Conservation (phyloP, 2,888 invertebrate genomes). For the Erebia ligea region DNA sequence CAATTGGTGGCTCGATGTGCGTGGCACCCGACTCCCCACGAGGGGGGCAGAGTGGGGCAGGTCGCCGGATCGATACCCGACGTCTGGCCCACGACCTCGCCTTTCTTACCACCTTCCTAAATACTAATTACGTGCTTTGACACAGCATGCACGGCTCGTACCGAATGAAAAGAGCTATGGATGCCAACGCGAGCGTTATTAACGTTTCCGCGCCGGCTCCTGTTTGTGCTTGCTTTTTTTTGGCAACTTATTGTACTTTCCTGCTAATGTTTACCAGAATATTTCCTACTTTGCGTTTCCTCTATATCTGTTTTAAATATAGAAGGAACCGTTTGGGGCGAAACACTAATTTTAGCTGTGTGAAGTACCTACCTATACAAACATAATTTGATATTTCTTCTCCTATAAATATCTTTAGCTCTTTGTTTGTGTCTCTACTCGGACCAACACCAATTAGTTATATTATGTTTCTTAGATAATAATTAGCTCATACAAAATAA, state of each 20-base stretch:
- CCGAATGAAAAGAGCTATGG: constrained; percentile 77
- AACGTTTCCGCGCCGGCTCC: constrained; percentile 55
- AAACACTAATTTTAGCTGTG: too few species aligned
- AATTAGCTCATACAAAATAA: too few species aligned
- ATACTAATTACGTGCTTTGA: constrained; percentile 84
- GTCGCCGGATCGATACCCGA: constrained; percentile 86
- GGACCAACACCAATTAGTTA: too few species aligned
- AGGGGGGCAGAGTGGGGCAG: constrained; percentile 75
- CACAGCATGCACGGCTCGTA: constrained; percentile 75
- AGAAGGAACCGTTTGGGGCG: too few species aligned
- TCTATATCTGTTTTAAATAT: background rate
- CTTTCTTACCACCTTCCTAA: constrained; percentile 84
- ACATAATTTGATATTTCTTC: too few species aligned
- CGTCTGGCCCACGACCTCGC: constrained; percentile 85
- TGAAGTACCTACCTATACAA: too few species aligned
- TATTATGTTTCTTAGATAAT: too few species aligned
- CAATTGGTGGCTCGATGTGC: constrained; percentile 82
- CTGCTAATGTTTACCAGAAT: constrained; percentile 39
- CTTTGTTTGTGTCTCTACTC: too few species aligned
- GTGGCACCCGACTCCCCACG: constrained; percentile 68
- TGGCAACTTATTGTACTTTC: constrained; percentile 54
- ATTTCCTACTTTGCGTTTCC: constrained; percentile 28
- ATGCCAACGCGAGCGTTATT: constrained; percentile 57
- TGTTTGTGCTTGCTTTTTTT: constrained; percentile 62
- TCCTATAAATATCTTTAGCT: too few species aligned